Evolutionary conservation across 2,797 vertebrate species (phyloP).

Genomic region (Artibeus jamaicensis): DNA sequence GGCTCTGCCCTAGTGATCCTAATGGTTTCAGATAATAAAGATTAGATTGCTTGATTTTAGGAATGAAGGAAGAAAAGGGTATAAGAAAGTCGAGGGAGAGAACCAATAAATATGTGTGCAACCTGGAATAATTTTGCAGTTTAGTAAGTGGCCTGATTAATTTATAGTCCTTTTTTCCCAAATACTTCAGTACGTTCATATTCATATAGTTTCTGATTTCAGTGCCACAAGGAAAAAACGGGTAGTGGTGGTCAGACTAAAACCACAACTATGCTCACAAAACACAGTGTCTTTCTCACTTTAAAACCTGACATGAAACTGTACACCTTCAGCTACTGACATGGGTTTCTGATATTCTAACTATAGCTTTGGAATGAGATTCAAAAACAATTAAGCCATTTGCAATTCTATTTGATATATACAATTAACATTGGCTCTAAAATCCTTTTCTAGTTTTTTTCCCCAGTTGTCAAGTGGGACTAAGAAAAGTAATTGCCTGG

Average conservation of each 20-base stretch:
- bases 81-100: not conserved
- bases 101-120: not conserved
- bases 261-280: not conserved
- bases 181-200: not conserved
- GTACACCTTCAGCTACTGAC: not conserved
- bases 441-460: not conserved
- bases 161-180: not conserved
- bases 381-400: not conserved
- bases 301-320: constrained; percentile 4
- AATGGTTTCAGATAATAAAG: not conserved
- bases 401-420: not conserved
- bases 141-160: not conserved
- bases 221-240: not conserved
- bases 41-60: not conserved
- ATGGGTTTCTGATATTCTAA: constrained; percentile 11
- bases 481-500: not conserved
- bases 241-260: not conserved
- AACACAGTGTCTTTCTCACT: not conserved
- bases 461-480: not conserved
- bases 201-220: not conserved
- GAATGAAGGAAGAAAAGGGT: not conserved
- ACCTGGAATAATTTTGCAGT: not conserved
- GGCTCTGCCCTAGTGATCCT: not conserved
- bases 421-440: not conserved
- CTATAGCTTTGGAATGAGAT: not conserved